Conservation (phyloP, 2,113 vertebrate genomes). For the Xyliphius kryptos region DNA sequence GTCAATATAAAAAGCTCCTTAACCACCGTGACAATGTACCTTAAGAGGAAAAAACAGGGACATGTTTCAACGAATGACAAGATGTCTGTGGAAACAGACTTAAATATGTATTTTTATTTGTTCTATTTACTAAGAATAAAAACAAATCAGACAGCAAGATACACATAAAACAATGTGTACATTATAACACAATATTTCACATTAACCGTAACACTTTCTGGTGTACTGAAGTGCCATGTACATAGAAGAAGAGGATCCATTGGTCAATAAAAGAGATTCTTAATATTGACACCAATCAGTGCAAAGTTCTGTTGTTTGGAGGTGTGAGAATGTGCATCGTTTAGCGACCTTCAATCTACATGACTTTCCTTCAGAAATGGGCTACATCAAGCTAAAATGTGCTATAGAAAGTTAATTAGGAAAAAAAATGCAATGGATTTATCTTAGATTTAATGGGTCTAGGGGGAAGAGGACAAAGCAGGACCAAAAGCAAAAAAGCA, state of each 20-base stretch:
- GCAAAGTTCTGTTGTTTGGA: too few relatives aligned
- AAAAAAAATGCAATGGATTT: neutral
- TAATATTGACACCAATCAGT: too few relatives aligned
- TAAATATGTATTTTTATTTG: conserved; percentile 35
- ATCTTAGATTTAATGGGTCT: too few relatives aligned
- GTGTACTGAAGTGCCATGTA: conserved; percentile 49
- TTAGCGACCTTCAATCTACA: too few relatives aligned
- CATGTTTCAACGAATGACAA: conserved; percentile 49
- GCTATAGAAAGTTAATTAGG: neutral
- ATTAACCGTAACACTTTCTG: conserved; percentile 46
- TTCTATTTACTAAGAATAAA: conserved; percentile 42
- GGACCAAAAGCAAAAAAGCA: neutral
- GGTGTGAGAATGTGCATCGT: too few relatives aligned
- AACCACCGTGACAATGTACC: conserved; percentile 50
- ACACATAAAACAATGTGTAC: conserved; percentile 63
- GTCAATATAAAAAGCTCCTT: conserved; percentile 38
- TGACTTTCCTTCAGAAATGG: too few relatives aligned
- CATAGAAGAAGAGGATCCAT: conserved; percentile 51
- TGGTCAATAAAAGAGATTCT: conserved; percentile 7
- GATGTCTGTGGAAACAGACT: conserved; percentile 50
- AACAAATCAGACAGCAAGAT: conserved; percentile 52
- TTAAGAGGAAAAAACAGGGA: conserved; percentile 42
- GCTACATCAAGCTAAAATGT: too few relatives aligned
- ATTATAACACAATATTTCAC: conserved; percentile 68
- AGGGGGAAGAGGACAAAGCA: neutral